Base-by-base conservation (phyloP, 1,140 invertebrate species). In the Trypoxylus dichotomus region DNA sequence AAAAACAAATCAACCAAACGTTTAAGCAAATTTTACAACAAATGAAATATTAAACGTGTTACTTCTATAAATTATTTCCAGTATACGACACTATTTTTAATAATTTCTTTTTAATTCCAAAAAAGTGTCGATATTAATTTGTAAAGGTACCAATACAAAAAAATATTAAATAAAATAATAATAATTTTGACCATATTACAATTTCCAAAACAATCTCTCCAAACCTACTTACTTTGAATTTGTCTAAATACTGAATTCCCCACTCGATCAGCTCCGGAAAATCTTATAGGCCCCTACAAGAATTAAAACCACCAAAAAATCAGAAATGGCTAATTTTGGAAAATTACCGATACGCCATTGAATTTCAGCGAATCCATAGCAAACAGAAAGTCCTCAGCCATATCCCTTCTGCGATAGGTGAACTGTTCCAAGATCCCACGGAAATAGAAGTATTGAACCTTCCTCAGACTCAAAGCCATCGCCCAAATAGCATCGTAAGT, bases 401-500 rank as follows among this genome's bases (percentile, higher is more conserved):
- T 91, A 77, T 93, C 90, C 76, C 89, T 89, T 74, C 91, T 88
- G 21, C 89, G 87, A 82, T 95, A 95, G 81, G 92, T 90, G 85
- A 95, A 95, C 29, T 91, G 86, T 19, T 78, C 25, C 11, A 82
- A 37, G 85, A 75, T 15, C 82, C 77, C 71, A 76, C 29, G 58
- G 25, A 54, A 47, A 79, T n/a, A 41, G 21, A 37, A 71, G 0
- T 42, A 2, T 42, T 74, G 29, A 0, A 74, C 41, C 10, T 74
- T 29, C 74, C 88, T 87, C 47, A 96, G 84, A 0, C 93, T 92
- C 13, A 95, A 82, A 0, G 94, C 94, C 79, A 96, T 93, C 0
- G 94, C 92, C 95, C 95, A 97, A 0, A 97, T 91, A 0, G 95
- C 95, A 82, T 97, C 96, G 83, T 96, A 97, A 0, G 94, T 92